Evolutionary conservation across 2,797 vertebrate species (phyloP), one percentile per base, ranked within the genome.

Genomic region (Clarias fuscus): DNA sequence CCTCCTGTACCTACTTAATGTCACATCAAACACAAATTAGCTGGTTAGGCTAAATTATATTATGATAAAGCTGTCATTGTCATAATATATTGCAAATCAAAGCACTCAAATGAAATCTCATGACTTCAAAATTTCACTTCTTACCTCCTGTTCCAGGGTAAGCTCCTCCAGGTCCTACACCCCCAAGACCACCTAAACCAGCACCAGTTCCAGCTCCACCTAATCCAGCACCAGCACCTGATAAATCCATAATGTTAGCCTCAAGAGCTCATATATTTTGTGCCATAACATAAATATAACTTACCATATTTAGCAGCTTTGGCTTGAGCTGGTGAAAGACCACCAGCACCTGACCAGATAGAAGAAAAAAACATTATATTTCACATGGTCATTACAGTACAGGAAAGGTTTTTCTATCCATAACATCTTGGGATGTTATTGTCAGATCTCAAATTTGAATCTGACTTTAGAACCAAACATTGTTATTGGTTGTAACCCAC

Each of bases 221-320:
- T 24, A 79, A 79, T 65, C 78, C 78, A 48, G 78, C 59, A 65
- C 56, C 77, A 79, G 48, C 77, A 73, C 90, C 86, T 85, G 43
- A 27, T 33, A 62, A 82, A 82, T 30, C 5, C 53, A 58, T 27
- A n/a, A 6, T 5, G 48, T 68, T 61, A 30, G 22, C 8, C 14
- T 56, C 37, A 56, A 18, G 4, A 80, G 8, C 59, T 80, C 3
- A 3, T 4, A 15, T 80, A 62, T 48, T 48, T 48, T 48, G 37
- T 37, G 37, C 37, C 37, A 37, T 37, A 37, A 37, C 4, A 37
- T 7, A 43, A 8, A 43, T 8, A 7, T 7, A 43, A 43, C 43
- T 75, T 82, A 94, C 94, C 93, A 88, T 94, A 95, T 92, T 95
- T 95, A 85, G 93, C 93, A 80, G 93, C 93, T 93, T 95, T 95